Evolutionary conservation across 2,888 invertebrate species (phyloP).

Genomic region (Cyclophora punctaria): DNA sequence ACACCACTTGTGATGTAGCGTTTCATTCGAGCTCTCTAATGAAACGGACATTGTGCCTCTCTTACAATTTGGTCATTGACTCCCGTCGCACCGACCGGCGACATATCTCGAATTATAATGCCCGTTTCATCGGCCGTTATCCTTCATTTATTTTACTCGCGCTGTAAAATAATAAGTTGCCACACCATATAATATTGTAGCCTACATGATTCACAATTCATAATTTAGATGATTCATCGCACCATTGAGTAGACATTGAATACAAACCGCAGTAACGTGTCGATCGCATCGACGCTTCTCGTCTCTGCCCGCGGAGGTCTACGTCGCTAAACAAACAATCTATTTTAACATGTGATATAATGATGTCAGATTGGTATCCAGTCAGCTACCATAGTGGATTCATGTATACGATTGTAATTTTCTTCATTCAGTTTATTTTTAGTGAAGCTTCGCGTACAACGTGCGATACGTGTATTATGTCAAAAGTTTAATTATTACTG

Average conservation of each 20-base stretch:
- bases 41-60: conserved; percentile 29
- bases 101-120: conserved; percentile 46
- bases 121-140: conserved; percentile 36
- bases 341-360: conserved; percentile 69
- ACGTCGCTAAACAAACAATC: conserved; percentile 62
- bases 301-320: conserved; percentile 35
- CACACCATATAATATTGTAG: conserved; percentile 34
- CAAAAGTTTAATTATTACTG: conserved; percentile 49
- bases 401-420: conserved; percentile 70
- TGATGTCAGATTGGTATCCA: conserved; percentile 66
- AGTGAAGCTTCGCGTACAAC: conserved; percentile 63
- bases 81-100: conserved; percentile 20
- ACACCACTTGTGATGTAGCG: conserved; percentile 10
- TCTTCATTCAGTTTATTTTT: conserved; percentile 68
- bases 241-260: conserved; percentile 58
- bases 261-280: conserved; percentile 55
- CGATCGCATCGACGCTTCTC: conserved; percentile 42
- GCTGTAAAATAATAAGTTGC: conserved; percentile 21
- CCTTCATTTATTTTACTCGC: conserved; percentile 25
- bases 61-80: conserved; percentile 46
- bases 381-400: conserved; percentile 57
- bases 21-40: conserved; percentile 22
- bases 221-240: conserved; percentile 62
- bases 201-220: conserved; percentile 58
- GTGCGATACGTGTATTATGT: conserved; percentile 64